Evolutionary conservation across 2,888 invertebrate genomes (phyloP).

Genomic region (Drosophila eohydei): DNA sequence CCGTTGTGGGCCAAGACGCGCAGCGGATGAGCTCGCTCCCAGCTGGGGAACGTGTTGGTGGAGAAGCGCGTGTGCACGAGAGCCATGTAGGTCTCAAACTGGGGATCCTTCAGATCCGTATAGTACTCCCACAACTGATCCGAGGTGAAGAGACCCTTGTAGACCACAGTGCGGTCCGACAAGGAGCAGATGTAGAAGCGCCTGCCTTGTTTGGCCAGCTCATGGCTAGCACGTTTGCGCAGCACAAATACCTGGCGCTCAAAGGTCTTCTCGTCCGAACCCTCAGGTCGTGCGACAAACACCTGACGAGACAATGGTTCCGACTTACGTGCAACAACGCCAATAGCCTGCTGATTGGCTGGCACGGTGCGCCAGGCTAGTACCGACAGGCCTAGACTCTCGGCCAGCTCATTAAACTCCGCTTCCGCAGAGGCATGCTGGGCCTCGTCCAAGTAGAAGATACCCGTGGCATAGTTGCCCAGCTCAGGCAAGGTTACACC

Average conservation of each 20-base stretch:
- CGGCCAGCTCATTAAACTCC: slow-evolving; percentile 92
- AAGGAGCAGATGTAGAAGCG: slow-evolving; percentile 98
- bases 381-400: slow-evolving; percentile 92
- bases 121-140: slow-evolving; percentile 94
- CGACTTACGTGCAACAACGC: slow-evolving; percentile 95
- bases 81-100: slow-evolving; percentile 97
- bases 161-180: slow-evolving; percentile 95
- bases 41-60: slow-evolving; percentile 99
- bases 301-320: slow-evolving; percentile 99
- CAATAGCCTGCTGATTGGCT: slow-evolving; percentile 93
- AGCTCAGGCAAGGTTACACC: slow-evolving; percentile 93
- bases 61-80: slow-evolving; percentile 99
- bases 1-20: slow-evolving; percentile 98
- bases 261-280: slow-evolving; percentile 83
- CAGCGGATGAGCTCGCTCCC: slow-evolving; percentile 99
- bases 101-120: slow-evolving; percentile 89
- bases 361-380: slow-evolving; percentile 98
- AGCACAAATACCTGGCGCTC: slow-evolving; percentile 93
- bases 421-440: slow-evolving; percentile 92
- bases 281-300: slow-evolving; percentile 89
- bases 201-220: slow-evolving; percentile 92
- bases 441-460: slow-evolving; percentile 95
- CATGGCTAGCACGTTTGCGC: slow-evolving; percentile 96
- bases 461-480: slow-evolving; percentile 98
- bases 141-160: slow-evolving; percentile 98